Conservation (phyloP, 2,888 invertebrate species). For the Dichetophora obliterata region DNA sequence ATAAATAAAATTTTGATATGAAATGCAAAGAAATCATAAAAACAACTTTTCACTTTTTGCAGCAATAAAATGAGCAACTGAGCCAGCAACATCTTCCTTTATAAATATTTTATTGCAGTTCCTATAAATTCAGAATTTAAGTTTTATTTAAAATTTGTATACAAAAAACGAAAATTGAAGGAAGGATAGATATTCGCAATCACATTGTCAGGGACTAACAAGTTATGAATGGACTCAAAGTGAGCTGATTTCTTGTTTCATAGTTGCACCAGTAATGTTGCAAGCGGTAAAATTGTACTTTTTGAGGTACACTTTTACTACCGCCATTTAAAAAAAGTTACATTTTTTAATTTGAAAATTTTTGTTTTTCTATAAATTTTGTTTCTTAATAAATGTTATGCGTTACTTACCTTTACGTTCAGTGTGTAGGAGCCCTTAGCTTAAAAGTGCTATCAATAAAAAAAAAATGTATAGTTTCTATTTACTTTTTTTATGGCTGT, state of each 20-base stretch:
- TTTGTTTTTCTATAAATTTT: too few relatives aligned
- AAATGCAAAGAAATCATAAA: slow-evolving; percentile 6
- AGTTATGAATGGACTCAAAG: background rate
- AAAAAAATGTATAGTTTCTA: too few relatives aligned
- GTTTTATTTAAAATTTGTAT: background rate
- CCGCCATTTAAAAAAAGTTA: too few relatives aligned
- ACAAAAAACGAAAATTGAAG: background rate
- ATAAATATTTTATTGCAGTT: background rate
- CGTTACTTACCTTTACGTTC: too few relatives aligned
- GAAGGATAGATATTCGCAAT: background rate
- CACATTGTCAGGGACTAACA: background rate
- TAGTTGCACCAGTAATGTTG: background rate
- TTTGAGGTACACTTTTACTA: too few relatives aligned
- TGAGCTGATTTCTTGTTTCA: slow-evolving; percentile 15
- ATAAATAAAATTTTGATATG: slow-evolving; percentile 27
- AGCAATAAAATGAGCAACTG: background rate
- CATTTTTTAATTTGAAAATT: too few relatives aligned
- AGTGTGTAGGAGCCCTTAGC: too few relatives aligned
- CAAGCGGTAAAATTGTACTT: too few relatives aligned
- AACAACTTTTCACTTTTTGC: slow-evolving; percentile 1
- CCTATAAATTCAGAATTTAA: background rate
- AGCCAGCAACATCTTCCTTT: background rate
- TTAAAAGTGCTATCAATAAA: too few relatives aligned
- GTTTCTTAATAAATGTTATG: too few relatives aligned
- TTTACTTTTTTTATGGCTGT: too few relatives aligned